phyloP scores from a whole-genome alignment of 2,113 vertebrate species.

The Bucco capensis region DNA sequence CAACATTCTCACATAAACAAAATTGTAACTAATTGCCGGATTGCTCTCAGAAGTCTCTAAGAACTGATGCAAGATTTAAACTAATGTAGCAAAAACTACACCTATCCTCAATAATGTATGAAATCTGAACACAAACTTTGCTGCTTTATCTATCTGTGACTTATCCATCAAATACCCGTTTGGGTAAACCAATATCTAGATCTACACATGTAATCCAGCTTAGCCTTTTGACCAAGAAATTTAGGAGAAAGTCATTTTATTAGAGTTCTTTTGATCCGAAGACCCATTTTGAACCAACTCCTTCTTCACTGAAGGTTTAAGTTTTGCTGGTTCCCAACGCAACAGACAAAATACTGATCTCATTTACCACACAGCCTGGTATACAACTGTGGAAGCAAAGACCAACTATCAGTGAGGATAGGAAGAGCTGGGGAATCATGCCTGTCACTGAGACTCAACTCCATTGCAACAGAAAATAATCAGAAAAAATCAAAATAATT shows the following conservation, averaged over 20 bases:
- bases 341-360: neutral
- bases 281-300: neutral
- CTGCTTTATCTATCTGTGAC: neutral
- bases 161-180: neutral
- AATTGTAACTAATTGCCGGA: neutral
- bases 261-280: neutral
- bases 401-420: neutral
- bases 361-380: neutral
- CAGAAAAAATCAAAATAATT: neutral
- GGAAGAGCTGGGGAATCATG: neutral
- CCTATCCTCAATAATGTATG: neutral
- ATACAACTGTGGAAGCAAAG: neutral
- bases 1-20: neutral
- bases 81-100: neutral
- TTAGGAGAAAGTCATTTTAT: neutral
- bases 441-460: neutral
- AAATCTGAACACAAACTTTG: neutral
- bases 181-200: neutral
- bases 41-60: neutral
- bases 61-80: neutral
- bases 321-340: neutral
- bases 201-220: neutral
- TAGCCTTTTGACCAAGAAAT: neutral
- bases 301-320: neutral
- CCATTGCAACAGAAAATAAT: neutral